Evolutionary conservation across 2,797 vertebrate species (phyloP), one percentile per base, ranked within the genome.

Genomic region (Amazona ochrocephala): DNA sequence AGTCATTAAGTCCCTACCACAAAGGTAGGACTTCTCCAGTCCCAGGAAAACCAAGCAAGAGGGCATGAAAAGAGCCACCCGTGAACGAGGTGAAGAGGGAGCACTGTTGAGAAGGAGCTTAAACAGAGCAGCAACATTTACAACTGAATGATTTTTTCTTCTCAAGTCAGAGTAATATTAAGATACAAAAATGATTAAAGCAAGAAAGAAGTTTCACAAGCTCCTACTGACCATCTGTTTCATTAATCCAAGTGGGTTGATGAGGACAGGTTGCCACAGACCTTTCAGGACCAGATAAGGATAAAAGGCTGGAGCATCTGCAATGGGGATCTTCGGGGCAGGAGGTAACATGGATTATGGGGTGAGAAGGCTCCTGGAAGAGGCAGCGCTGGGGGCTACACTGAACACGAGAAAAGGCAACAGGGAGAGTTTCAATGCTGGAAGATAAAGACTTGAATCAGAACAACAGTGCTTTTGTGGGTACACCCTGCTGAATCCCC

Each of bases 151-250:
- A 11, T 10, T 81, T 81, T 82, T 65, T 42, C 29, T 61, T 48
- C 29, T 73, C 12, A 18, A 50, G 23, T 73, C 73, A 78, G 32
- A 73, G 10, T 27, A 64, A 68, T 56, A 50, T 44, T 34, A 84
- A 79, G 5, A 53, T 34, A 70, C 27, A n/a, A 75, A 85, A 79
- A 80, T 74, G 68, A 87, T 81, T 50, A 73, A 54, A 92, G 14
- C 11, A 67, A 85, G 48, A 88, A 73, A 54, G 2, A 54, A 66
- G 17, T 81, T 88, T 86, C 73, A 74, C 68, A 79, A 67, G 44
- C n/a, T 51, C 48, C 83, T 45, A 16, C 56, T 78, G 61, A 47
- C 75, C 71, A 39, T 84, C 79, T 74, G 61, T 26, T 37, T 78
- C 50, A 51, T 24, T 77, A n/a, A 74, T 66, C 23, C 48, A n/a